Conservation (phyloP, 2,113 vertebrate genomes). For the Gila orcuttii region DNA sequence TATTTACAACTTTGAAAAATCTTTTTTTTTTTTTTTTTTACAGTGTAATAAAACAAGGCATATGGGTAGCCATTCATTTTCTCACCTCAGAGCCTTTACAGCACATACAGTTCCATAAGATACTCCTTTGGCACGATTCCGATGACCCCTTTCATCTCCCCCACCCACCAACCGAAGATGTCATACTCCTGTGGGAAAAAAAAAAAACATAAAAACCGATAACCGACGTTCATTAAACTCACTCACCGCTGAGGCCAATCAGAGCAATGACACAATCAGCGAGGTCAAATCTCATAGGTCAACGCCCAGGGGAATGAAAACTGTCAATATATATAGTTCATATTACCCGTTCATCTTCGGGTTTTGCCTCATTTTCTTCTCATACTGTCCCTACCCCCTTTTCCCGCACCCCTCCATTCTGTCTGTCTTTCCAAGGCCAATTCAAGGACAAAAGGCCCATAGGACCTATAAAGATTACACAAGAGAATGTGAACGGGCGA, state of each 20-base stretch:
- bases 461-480: slow-evolving; percentile 45
- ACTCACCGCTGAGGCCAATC: slow-evolving; percentile 3
- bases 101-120: slow-evolving; percentile 91
- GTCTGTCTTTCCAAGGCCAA: slow-evolving; percentile 26
- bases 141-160: slow-evolving; percentile 92
- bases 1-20: too few relatives aligned
- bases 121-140: slow-evolving; percentile 97
- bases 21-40: too few relatives aligned
- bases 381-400: not conserved
- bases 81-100: slow-evolving; percentile 85
- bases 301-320: slow-evolving; percentile 5
- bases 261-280: slow-evolving; percentile 31
- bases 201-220: not conserved
- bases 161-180: slow-evolving; percentile 97
- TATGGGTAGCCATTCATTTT: slow-evolving; percentile 41
- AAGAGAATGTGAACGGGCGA: not conserved
- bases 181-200: slow-evolving; percentile 88
- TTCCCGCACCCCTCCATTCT: not conserved
- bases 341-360: not conserved
- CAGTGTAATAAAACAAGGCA: too few relatives aligned
- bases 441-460: slow-evolving; percentile 18
- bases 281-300: slow-evolving; percentile 31
- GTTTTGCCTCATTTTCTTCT: slow-evolving; percentile 19
- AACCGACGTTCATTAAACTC: slow-evolving; percentile 18
- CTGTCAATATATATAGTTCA: slow-evolving; percentile 30